Percentiles rank a stretch among this genome's conserved stretches.
Evolutionary conservation across 2,797 vertebrate species (phyloP).

Genomic region (Potorous gilbertii): DNA sequence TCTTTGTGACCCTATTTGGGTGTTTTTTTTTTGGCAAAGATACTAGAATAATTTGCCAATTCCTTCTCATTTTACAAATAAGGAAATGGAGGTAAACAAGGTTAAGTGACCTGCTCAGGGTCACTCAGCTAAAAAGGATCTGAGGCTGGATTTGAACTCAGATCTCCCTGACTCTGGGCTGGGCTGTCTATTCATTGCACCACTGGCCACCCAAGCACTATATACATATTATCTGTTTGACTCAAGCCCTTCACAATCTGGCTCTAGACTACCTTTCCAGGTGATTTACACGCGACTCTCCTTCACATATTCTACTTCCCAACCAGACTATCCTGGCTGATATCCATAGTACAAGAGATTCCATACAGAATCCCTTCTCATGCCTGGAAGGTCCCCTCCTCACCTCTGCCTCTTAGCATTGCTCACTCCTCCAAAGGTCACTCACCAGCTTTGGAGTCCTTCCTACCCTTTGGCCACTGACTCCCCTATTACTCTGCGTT

Average conservation of each 20-base stretch:
- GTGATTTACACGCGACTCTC: not conserved
- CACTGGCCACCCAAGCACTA: not conserved
- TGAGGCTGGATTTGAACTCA: not conserved
- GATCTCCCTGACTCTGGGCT: not conserved
- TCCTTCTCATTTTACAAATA: not conserved
- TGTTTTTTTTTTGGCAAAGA: not conserved
- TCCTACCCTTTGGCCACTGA: no score
- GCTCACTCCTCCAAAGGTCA: not conserved
- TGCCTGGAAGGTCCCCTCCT: not conserved
- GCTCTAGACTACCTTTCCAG: not conserved
- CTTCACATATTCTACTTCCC: not conserved
- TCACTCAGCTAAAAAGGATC: not conserved
- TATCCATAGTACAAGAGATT: not conserved
- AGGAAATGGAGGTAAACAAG: not conserved
- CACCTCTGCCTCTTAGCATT: fast-evolving
- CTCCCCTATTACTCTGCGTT: not conserved
- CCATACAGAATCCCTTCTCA: not conserved
- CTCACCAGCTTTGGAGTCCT: not conserved
- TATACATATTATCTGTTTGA: not conserved
- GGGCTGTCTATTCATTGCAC: not conserved
- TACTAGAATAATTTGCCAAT: not conserved
- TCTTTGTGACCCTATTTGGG: not conserved
- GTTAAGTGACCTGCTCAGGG: not conserved
- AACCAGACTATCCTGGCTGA: not conserved
- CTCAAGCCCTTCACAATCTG: not conserved